A percentile compares a stretch with the other conserved stretches of the same genome.
Evolutionary conservation across 1,140 invertebrate species (phyloP).

Genomic region (Vanessa tameamea): DNA sequence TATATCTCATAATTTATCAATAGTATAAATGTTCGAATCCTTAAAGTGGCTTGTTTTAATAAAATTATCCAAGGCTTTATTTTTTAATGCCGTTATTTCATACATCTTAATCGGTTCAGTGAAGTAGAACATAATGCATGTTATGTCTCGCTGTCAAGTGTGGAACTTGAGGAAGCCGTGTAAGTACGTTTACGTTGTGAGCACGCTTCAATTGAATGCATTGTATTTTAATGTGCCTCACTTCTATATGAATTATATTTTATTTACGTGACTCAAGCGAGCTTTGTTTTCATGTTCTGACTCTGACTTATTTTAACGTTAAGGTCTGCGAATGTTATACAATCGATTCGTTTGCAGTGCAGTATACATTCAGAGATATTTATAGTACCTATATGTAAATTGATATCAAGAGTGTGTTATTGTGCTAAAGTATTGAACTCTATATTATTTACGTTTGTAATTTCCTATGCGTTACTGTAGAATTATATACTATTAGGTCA

Average conservation of each 20-base stretch:
- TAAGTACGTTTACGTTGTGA: conserved; percentile 28
- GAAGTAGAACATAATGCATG: conserved; percentile 29
- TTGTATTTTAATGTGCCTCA: conserved; percentile 28
- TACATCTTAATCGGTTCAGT: conserved; percentile 18
- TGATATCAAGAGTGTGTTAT: no score
- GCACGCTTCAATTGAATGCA: conserved; percentile 33
- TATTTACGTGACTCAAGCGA: conserved; percentile 1
- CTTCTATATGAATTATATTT: conserved; percentile 26
- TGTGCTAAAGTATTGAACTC: no score
- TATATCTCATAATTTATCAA: no score
- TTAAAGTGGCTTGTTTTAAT: no score
- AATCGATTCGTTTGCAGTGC: background rate
- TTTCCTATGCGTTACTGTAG: no score
- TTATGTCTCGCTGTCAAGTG: conserved; percentile 25
- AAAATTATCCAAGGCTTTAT: no score
- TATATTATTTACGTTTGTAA: no score
- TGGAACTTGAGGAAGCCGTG: conserved; percentile 26
- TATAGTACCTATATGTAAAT: no score
- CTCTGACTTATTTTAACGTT: background rate
- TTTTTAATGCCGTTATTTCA: conserved; percentile 23
- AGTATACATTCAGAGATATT: no score
- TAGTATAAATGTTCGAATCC: no score
- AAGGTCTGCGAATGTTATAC: background rate
- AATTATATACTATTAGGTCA: background rate
- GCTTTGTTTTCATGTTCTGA: background rate